Conservation (phyloP, 1,140 invertebrate species). For the Adoxophyes honmai region DNA sequence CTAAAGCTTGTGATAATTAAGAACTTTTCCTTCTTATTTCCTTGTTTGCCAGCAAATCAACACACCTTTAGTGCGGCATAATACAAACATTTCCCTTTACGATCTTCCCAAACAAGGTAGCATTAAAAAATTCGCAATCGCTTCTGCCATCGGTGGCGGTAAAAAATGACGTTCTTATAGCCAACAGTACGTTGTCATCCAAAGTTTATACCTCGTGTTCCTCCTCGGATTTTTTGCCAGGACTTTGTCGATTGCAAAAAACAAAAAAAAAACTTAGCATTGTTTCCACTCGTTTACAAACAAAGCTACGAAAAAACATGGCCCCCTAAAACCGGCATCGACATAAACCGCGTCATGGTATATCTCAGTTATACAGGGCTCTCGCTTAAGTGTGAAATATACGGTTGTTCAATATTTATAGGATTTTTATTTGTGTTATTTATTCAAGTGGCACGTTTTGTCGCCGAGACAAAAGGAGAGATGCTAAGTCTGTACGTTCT, state of each 20-base stretch:
- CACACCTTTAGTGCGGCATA: conserved; percentile 2
- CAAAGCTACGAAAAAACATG: conserved; percentile 59
- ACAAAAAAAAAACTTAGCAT: conserved; percentile 46
- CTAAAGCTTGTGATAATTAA: no score
- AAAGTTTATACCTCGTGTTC: conserved; percentile 4
- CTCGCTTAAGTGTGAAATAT: conserved; percentile 67
- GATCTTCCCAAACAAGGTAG: conserved; percentile 1
- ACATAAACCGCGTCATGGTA: conserved; percentile 60
- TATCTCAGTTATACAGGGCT: conserved; percentile 57
- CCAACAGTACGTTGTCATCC: neutral
- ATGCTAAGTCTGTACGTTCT: conserved; percentile 37
- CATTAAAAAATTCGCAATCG: conserved; percentile 5
- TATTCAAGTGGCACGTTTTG: conserved; percentile 66
- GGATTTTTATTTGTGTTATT: conserved; percentile 69
- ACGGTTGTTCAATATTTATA: conserved; percentile 69
- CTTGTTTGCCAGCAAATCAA: neutral
- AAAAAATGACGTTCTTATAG: conserved; percentile 1
- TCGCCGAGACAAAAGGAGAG: conserved; percentile 54
- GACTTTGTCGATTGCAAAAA: conserved; percentile 11
- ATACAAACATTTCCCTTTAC: neutral
- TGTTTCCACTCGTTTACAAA: conserved; percentile 63
- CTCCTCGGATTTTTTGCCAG: neutral
- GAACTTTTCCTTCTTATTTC: neutral
- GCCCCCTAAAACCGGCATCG: conserved; percentile 46
- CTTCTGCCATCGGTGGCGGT: conserved; percentile 10